phyloP scores from a whole-genome alignment of 2,888 invertebrate genomes.

The Phaedon cochleariae region DNA sequence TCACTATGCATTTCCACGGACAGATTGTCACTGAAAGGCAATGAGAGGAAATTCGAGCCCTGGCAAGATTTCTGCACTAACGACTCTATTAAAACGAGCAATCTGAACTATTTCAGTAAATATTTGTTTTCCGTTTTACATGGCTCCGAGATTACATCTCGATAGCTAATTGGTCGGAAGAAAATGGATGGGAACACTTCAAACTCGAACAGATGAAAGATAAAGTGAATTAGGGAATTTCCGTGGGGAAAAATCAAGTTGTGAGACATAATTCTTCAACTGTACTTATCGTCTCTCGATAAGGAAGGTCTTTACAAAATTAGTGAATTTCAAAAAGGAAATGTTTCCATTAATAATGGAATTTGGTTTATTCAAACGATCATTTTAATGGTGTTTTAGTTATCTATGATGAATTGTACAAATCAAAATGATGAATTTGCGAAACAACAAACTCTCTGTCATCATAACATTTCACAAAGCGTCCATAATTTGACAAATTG shows the following conservation, averaged over 20 bases:
- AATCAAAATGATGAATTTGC: no score
- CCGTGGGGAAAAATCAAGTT: background rate
- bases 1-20: background rate
- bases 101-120: slow-evolving; percentile 30
- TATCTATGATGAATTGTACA: no score
- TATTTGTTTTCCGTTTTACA: slow-evolving; percentile 32
- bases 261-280: no score
- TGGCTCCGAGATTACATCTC: slow-evolving; percentile 27
- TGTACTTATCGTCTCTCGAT: no score
- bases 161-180: slow-evolving; percentile 18
- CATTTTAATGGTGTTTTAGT: no score
- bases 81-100: slow-evolving; percentile 30
- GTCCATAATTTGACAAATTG: no score
- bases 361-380: no score
- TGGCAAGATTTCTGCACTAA: slow-evolving; percentile 22
- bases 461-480: no score
- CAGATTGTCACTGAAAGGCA: slow-evolving; percentile 15
- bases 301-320: no score
- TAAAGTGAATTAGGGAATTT: background rate
- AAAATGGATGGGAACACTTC: background rate
- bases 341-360: no score
- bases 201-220: background rate
- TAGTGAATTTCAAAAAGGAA: no score
- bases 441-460: no score
- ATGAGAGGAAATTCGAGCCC: slow-evolving; percentile 16